Evolutionary conservation across 2,113 vertebrate species (phyloP), one percentile per base, ranked within the genome.

Genomic region (Girardinichthys multiradiatus): DNA sequence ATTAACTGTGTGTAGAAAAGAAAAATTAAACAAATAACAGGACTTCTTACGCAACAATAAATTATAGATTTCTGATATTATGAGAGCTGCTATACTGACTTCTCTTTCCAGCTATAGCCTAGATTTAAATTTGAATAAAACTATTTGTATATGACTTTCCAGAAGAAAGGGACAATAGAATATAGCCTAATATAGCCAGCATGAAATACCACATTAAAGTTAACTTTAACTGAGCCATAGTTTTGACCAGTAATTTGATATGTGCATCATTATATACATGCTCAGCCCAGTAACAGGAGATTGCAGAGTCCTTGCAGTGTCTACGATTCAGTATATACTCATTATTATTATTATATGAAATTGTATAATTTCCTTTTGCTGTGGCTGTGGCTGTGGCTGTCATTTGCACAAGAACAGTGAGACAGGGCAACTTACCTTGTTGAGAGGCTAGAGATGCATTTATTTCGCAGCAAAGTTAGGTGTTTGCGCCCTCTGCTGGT

Each of bases 401-500:
- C 6, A 10, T 35, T 35, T 10, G 10, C 35, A 35, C 10, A 5
- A 35, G 10, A 35, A 6, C 48, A 54, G 48, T 54, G 48, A 24
- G 10, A 26, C 39, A 29, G 26, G 27, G 17, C 45, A 67, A 30
- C 19, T 45, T 24, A 27, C 15, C 64, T 45, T 33, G 8, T 51
- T 45, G 39, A 45, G 51, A 3, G 51, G 3, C 29, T 5, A 0
- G 27, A 59, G 64, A 33, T 39, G 28, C 24, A 11, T 28, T 12
- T 8, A 14, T 21, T 17, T 2, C 0, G 13, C 21, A 64, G 15
- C 14, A 76, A 45, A 68, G 57, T 80, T 24, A 70, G 37, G 73
- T 4, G 61, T 30, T 70, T 2, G 70, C 80, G 5, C 76, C 78
- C 81, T 85, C 90, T 89, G 74, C 73, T 21, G 88, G 76, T 0